phyloP scores from a whole-genome alignment of 2,113 vertebrate genomes.

The Lagopus muta region DNA sequence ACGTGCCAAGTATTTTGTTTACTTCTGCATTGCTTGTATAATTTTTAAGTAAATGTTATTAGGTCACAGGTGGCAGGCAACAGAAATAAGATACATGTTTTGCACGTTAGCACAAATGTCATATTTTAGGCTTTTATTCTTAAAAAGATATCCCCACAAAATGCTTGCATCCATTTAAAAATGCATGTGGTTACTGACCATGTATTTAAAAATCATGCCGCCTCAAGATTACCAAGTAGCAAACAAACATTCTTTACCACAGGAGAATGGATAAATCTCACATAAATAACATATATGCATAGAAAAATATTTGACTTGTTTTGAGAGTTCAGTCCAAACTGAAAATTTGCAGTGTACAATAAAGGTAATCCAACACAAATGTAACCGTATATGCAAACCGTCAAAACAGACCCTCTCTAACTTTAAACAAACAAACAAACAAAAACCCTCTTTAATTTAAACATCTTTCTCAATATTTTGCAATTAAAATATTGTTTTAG shows the following conservation, averaged over 20 bases:
- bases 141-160: not conserved
- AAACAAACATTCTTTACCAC: not conserved
- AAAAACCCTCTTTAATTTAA: not conserved
- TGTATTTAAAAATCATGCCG: not conserved
- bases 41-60: not conserved
- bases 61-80: not conserved
- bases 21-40: not conserved
- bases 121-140: not conserved
- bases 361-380: not conserved
- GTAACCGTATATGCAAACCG: not conserved
- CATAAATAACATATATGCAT: not conserved
- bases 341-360: not conserved
- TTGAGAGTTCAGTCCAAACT: not conserved
- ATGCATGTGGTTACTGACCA: not conserved
- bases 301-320: not conserved
- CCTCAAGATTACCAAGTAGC: not conserved
- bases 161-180: not conserved
- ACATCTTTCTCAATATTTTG: not conserved
- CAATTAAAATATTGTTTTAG: conserved; percentile 13
- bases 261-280: not conserved
- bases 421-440: not conserved
- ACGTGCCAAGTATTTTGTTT: not conserved
- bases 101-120: not conserved
- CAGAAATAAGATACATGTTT: not conserved
- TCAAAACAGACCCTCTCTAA: not conserved